Conservation (phyloP, 1,140 invertebrate species). For the Heliconius eleuchia region DNA sequence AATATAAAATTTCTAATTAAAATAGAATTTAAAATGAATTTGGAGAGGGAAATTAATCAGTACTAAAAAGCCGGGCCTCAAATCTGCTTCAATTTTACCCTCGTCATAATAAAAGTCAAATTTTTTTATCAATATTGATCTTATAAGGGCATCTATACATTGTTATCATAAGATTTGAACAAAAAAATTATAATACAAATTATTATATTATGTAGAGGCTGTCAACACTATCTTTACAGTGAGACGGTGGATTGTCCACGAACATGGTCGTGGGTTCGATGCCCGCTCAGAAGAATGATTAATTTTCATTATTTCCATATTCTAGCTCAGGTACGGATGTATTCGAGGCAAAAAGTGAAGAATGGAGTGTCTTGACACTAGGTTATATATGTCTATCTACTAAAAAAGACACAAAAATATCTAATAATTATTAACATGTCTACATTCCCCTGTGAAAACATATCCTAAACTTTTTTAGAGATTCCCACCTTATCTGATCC, state of each 20-base stretch:
- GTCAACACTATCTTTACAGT: too few relatives aligned
- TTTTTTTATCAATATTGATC: constrained; percentile 40
- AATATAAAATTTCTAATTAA: constrained; percentile 31
- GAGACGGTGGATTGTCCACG: too few relatives aligned
- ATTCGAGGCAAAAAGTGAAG: background rate
- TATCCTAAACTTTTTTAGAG: background rate
- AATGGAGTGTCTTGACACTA: background rate
- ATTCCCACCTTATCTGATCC: constrained; percentile 40
- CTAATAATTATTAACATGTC: background rate
- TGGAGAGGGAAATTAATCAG: constrained; percentile 36
- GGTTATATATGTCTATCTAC: background rate
- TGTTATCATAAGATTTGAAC: background rate
- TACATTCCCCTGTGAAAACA: background rate
- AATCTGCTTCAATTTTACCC: constrained; percentile 40
- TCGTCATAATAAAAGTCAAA: constrained; percentile 48
- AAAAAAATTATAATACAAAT: background rate
- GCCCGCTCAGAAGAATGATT: too few relatives aligned
- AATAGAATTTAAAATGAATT: constrained; percentile 31
- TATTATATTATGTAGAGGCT: too few relatives aligned
- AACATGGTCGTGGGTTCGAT: too few relatives aligned
- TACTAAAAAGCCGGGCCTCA: constrained; percentile 31
- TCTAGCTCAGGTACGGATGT: too few relatives aligned
- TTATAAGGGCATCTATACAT: constrained; percentile 24
- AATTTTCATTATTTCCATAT: too few relatives aligned
- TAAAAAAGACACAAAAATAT: background rate